Conservation (phyloP, 2,797 vertebrate species). For the Pangasius djambal region DNA sequence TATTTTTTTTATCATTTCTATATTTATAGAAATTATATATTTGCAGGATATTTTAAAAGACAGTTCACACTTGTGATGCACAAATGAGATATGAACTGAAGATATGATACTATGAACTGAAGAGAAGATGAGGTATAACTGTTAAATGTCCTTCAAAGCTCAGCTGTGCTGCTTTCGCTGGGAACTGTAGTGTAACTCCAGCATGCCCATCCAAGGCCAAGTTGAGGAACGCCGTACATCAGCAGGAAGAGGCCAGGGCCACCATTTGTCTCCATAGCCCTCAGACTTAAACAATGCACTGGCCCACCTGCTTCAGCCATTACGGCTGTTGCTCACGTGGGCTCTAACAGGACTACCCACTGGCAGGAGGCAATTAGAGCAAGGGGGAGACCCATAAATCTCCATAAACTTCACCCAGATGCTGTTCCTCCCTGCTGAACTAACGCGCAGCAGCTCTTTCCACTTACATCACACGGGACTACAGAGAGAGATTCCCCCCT, state of each 20-base stretch:
- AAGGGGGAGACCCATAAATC: slow-evolving; percentile 78
- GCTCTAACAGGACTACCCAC: slow-evolving; percentile 73
- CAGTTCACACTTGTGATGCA: neutral
- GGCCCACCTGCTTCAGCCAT: slow-evolving; percentile 79
- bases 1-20: neutral
- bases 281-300: slow-evolving; percentile 72
- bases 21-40: neutral
- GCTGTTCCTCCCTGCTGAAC: slow-evolving; percentile 42
- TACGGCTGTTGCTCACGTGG: slow-evolving; percentile 67
- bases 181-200: slow-evolving; percentile 41
- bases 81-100: neutral
- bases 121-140: neutral
- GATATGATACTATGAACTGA: neutral
- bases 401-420: slow-evolving; percentile 80
- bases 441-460: slow-evolving; percentile 46
- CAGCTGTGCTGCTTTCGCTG: neutral
- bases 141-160: neutral
- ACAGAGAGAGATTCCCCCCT: slow-evolving; percentile 42
- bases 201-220: slow-evolving; percentile 69
- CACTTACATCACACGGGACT: slow-evolving; percentile 28
- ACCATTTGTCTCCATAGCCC: slow-evolving; percentile 80
- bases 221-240: slow-evolving; percentile 66
- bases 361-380: slow-evolving; percentile 78
- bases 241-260: slow-evolving; percentile 55
- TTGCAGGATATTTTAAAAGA: neutral